Conservation (phyloP, 2,888 invertebrate genomes). For the Sesia bembeciformis region DNA sequence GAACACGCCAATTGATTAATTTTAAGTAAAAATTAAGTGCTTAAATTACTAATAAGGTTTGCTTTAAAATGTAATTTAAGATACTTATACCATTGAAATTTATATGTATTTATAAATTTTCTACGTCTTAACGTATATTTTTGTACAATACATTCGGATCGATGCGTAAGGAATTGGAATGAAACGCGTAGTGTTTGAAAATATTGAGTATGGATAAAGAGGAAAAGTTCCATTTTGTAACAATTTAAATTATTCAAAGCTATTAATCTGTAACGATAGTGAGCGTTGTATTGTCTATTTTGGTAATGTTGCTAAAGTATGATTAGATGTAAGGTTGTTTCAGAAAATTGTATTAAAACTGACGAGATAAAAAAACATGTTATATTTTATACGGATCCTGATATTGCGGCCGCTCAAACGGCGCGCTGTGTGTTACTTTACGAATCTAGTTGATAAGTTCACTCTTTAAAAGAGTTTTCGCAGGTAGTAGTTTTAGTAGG, state of each 20-base stretch:
- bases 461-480: slow-evolving; percentile 73
- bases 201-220: slow-evolving; percentile 43
- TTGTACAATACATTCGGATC: slow-evolving; percentile 62
- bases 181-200: slow-evolving; percentile 27
- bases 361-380: slow-evolving; percentile 56
- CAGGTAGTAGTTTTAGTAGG: slow-evolving; percentile 73
- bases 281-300: slow-evolving; percentile 70
- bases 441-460: slow-evolving; percentile 66
- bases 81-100: slow-evolving; percentile 44
- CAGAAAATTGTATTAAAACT: slow-evolving; percentile 73
- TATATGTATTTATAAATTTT: slow-evolving; percentile 45
- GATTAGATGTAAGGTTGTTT: slow-evolving; percentile 64
- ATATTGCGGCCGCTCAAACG: slow-evolving; percentile 40
- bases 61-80: slow-evolving; percentile 45
- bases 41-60: slow-evolving; percentile 51
- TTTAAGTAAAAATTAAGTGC: slow-evolving; percentile 58
- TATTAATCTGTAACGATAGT: slow-evolving; percentile 59
- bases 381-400: slow-evolving; percentile 67
- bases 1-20: slow-evolving; percentile 60
- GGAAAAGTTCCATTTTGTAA: slow-evolving; percentile 62
- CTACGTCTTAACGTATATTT: slow-evolving; percentile 64
- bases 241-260: slow-evolving; percentile 45
- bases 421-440: slow-evolving; percentile 57
- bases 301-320: slow-evolving; percentile 61
- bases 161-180: slow-evolving; percentile 67